Conservation (phyloP, 2,888 invertebrate genomes). For the Drosophila nr. medialis region DNA sequence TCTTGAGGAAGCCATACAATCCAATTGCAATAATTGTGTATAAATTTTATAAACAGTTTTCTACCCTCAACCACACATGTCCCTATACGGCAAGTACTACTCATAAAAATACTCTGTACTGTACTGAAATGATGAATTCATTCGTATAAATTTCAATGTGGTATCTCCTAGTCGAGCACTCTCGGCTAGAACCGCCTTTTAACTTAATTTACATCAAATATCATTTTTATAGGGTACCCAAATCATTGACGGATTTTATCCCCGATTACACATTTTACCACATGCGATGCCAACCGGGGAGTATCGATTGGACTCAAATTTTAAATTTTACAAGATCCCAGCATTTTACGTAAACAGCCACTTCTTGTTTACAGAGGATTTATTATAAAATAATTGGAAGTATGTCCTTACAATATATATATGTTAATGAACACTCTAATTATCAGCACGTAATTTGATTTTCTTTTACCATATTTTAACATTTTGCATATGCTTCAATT, state of each 20-base stretch:
- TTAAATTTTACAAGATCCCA: background rate
- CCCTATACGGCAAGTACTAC: background rate
- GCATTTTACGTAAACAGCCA: fast-evolving
- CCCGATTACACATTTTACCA: fast-evolving
- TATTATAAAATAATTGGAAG: background rate
- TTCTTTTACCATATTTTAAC: background rate
- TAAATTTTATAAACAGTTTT: background rate
- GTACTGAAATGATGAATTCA: background rate
- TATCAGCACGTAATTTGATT: background rate
- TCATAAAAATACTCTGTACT: background rate
- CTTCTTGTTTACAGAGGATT: background rate
- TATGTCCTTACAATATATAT: background rate
- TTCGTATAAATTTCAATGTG: background rate
- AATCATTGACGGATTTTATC: background rate
- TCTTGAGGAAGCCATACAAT: background rate
- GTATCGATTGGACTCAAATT: background rate
- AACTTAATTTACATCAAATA: background rate
- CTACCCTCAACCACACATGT: background rate
- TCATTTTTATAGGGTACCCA: background rate
- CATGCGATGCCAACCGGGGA: fast-evolving
- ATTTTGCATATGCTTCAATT: too few relatives aligned
- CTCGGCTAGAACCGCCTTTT: background rate
- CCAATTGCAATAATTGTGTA: fast-evolving
- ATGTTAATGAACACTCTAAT: background rate
- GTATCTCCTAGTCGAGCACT: background rate